These are phyloP conservation scores for Eufriesea mexicana DNA, from an alignment of 1,140 invertebrate species.

Conservation along the genomic window DNA sequence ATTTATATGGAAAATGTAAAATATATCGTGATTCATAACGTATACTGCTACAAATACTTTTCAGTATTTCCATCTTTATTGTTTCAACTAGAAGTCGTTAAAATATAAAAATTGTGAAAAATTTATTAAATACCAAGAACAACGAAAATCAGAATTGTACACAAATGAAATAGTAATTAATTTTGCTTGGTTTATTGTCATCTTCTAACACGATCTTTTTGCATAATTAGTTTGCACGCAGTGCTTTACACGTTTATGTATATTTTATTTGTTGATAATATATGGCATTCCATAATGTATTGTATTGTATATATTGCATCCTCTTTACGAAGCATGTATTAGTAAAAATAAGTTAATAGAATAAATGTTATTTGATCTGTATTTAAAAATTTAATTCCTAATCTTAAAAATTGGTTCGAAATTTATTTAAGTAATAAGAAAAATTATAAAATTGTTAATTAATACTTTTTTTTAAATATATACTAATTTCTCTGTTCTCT, in stretches of 20 bases:
- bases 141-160: constrained; percentile 40
- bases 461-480: too few species aligned
- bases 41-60: constrained; percentile 27
- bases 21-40: constrained; percentile 18
- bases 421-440: too few species aligned
- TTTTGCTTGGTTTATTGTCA: constrained; percentile 5
- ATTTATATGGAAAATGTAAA: neutral
- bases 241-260: constrained; percentile 10
- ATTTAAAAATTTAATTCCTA: neutral
- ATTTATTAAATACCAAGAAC: constrained; percentile 27
- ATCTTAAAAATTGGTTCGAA: too few species aligned
- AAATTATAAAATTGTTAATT: too few species aligned
- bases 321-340: constrained; percentile 30
- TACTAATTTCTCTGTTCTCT: too few species aligned
- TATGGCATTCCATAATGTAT: constrained; percentile 30
- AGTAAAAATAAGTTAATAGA: constrained; percentile 42
- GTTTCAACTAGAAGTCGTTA: constrained; percentile 1
- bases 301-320: constrained; percentile 46
- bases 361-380: constrained; percentile 15
- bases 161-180: constrained; percentile 15
- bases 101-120: neutral
- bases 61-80: constrained; percentile 29
- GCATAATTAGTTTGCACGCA: constrained; percentile 20
- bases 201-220: neutral
- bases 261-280: constrained; percentile 42